Base-by-base conservation (phyloP, 2,797 vertebrate genomes). In the Zenarchopterus dispar region DNA sequence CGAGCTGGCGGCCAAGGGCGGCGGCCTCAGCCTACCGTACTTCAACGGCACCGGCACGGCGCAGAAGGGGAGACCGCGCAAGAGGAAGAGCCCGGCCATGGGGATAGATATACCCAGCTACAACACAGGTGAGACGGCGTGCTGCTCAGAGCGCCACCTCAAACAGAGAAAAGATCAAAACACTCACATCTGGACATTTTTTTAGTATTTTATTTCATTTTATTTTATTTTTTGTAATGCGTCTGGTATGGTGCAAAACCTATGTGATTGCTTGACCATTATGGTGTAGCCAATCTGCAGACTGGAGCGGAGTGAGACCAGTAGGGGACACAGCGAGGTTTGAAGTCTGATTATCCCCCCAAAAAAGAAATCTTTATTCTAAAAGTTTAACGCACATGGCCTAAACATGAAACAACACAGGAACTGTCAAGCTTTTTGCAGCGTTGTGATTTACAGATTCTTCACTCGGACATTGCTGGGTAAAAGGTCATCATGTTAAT, bases 1-100 rank as follows among this genome's bases (percentile, higher is more conserved):
- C 0, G 97, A 99, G 92, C 90, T 99, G 89, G 97, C 96, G 0
- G 95, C 95, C 76, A 98, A 99, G 86, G 95, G 96, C 63, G 96
- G 94, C 59, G 95, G 96, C 67, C 83, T 94, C 52, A 85, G 93
- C 15, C 87, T 99, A 82, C 97, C 97, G 11, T 99, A 97, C 93
- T 99, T 99, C 91, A 99, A 98, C 58, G 97, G 97, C 86, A 95
- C 96, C 0, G 95, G 97, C 48, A 93, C 96, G 0, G 96, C 97
- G 23, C 97, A 98, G 93, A 99, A 99, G 62, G 97, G 97, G 22
- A 92, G 97, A 80, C 97, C 97, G 54, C 91, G 97, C 75, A 99
- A 98, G 89, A 90, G 97, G 85, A 99, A 99, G 87, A 99, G 97
- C 81, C 96, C 96, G 3, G 97, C 97, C 43, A 92, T 99, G 89